Evolutionary conservation across 2,888 invertebrate species (phyloP), one percentile per base, ranked within the genome.

Genomic region (Calliopum simillimum): DNA sequence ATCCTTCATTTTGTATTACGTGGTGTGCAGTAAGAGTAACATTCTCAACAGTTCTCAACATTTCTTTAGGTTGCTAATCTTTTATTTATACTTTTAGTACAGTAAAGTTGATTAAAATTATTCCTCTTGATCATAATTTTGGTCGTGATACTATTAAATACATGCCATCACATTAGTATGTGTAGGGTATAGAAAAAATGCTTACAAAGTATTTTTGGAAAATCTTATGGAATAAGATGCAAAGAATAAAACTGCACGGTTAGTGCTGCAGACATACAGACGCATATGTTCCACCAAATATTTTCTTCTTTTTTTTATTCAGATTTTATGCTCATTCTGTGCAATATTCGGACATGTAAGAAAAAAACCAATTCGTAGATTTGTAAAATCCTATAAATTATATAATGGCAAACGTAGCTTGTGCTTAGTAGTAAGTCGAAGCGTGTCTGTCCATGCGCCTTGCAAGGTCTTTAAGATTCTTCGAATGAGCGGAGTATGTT

Each of bases 401-500:
- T 72, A 70, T 69, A 58, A 73, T 72, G 55, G 71, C 49, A 73
- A 58, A 71, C 58, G 67, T 59, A 65, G 46, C 33, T 49, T 41
- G 23, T 53, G 53, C n/a, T n/a, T n/a, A n/a, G n/a, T 44, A 46
- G 44, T 19, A 2, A 59, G 21, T 33, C n/a, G 58, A 56, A 33
- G 55, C 23, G 13, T 58, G 59, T 55, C 66, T 43, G 16, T n/a
- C 19, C 44, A 43, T 49, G 41, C 66, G 63, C 61, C 41, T 58
- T 71, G 73, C 74, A 81, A 80, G 81, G 81, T 78, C 82, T 81
- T 78, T 75, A 77, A 74, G 77, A 76, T 82, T 82, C 82, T 76
- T 69, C 79, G 83, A 82, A 82, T 80, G 80, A 82, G 33, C 33
- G 8, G 8, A n/a, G n/a, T n/a, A 79, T 80, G 80, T 80, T 82